These are phyloP conservation scores for Ceratoteleas bidentatus DNA, from an alignment of 1,140 invertebrate species.

Conservation along the genomic window DNA sequence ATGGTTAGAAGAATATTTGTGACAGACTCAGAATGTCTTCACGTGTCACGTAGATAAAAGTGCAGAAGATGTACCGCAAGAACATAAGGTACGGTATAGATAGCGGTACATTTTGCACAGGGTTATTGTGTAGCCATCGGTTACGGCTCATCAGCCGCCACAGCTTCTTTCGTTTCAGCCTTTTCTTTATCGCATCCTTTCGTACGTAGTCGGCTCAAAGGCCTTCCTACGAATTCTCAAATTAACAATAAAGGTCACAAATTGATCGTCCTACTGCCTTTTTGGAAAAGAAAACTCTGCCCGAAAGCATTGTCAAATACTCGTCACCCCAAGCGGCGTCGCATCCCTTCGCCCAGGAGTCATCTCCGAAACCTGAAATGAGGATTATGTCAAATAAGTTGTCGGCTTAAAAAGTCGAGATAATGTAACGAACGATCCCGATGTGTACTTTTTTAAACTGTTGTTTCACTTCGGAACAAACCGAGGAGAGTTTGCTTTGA, in stretches of 20 bases:
- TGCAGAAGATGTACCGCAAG: constrained; percentile 62
- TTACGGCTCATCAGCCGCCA: constrained; percentile 77
- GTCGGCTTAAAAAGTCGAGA: constrained; percentile 47
- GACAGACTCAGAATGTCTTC: constrained; percentile 61
- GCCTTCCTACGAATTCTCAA: constrained; percentile 68
- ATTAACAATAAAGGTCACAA: constrained; percentile 75
- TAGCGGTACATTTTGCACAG: constrained; percentile 78
- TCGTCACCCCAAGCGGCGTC: constrained; percentile 21
- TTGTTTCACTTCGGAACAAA: constrained; percentile 52
- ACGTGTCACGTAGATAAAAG: constrained; percentile 62
- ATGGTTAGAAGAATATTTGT: constrained; percentile 36
- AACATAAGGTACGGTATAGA: constrained; percentile 69
- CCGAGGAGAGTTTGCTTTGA: constrained; percentile 25
- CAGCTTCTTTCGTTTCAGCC: constrained; percentile 66
- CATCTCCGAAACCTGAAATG: constrained; percentile 19
- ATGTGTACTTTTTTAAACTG: constrained; percentile 30
- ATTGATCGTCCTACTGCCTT: constrained; percentile 64
- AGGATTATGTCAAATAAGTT: constrained; percentile 46
- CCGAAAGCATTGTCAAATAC: constrained; percentile 64
- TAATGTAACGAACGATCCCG: constrained; percentile 32
- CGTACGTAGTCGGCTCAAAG: constrained; percentile 38
- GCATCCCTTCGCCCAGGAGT: constrained; percentile 10
- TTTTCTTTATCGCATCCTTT: constrained; percentile 69
- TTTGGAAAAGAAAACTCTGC: constrained; percentile 51
- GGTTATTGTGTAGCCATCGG: constrained; percentile 78